Evolutionary conservation across 2,113 vertebrate species (phyloP), one percentile per base, ranked within the genome.

Genomic region (Mustelus asterias): DNA sequence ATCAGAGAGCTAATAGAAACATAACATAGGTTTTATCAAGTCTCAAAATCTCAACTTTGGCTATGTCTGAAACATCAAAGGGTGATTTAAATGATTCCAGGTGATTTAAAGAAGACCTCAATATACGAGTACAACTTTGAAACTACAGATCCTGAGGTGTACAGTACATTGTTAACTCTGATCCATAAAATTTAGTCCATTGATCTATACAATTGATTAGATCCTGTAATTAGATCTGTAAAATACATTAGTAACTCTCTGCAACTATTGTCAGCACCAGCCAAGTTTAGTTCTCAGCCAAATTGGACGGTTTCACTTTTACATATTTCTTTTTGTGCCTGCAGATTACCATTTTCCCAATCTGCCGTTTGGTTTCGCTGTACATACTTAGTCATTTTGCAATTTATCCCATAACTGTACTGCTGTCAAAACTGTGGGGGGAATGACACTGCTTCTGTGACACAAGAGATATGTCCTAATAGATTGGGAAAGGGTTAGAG

Each of bases 131-230:
- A 95, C 72, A 72, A 72, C 41, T 72, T 54, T 54, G 67, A 72
- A 63, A 70, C 24, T 41, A 54, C 69, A 72, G 44, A 72, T 95
- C 44, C 37, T 26, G 24, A 95, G 7, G 13, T 48, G 1, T 54
- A 95, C 37, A 72, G 9, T 54, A 8, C 41, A 95, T 70, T 90
- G 54, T 90, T 95, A 95, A 70, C 41, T 95, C 24, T 72, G 69
- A 76, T 95, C 67, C 37, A 44, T 54, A 44, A 22, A 93, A 37
- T 67, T 67, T 65, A 65, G n/a, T 95, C 65, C 69, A 69, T 95
- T 95, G 41, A 70, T 72, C 67, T 72, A 95, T 33, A 95, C 94
- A 72, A 72, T 72, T 95, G 69, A 93, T 65, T 95, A 70, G 65
- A 29, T 7, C 44, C 9, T 95, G 93, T 44, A 48, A 48, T 95